Conservation (phyloP, 2,113 vertebrate genomes). For the Neoarius graeffei region DNA sequence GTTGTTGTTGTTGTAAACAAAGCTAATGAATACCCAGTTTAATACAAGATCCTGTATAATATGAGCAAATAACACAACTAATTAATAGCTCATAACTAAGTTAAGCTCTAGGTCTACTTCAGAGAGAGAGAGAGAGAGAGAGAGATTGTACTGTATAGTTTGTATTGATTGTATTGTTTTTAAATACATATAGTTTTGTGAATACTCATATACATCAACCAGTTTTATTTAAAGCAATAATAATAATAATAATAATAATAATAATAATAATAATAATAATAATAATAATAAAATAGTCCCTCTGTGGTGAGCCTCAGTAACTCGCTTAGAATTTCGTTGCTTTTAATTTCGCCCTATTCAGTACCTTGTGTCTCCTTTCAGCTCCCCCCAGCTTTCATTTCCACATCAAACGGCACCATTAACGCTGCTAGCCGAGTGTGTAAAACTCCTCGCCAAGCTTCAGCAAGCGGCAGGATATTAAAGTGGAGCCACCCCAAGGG, state of each 20-base stretch:
- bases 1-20: background rate
- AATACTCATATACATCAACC: background rate
- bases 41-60: background rate
- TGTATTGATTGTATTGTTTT: background rate
- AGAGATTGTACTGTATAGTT: too few species aligned
- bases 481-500: conserved; percentile 67
- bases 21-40: background rate
- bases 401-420: conserved; percentile 81
- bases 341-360: conserved; percentile 78
- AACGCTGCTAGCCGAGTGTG: conserved; percentile 78
- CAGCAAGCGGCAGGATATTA: conserved; percentile 83
- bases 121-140: background rate
- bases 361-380: conserved; percentile 52
- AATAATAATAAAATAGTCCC: background rate
- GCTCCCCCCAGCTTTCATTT: conserved; percentile 72
- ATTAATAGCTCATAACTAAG: background rate
- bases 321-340: conserved; percentile 64
- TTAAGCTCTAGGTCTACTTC: background rate
- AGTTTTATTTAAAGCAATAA: background rate
- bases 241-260: background rate
- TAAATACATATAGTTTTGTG: background rate
- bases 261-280: background rate
- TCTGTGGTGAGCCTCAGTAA: conserved; percentile 64
- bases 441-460: conserved; percentile 78
- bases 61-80: background rate